Evolutionary conservation across 2,113 vertebrate genomes (phyloP).

Genomic region (Brienomyrus brachyistius): DNA sequence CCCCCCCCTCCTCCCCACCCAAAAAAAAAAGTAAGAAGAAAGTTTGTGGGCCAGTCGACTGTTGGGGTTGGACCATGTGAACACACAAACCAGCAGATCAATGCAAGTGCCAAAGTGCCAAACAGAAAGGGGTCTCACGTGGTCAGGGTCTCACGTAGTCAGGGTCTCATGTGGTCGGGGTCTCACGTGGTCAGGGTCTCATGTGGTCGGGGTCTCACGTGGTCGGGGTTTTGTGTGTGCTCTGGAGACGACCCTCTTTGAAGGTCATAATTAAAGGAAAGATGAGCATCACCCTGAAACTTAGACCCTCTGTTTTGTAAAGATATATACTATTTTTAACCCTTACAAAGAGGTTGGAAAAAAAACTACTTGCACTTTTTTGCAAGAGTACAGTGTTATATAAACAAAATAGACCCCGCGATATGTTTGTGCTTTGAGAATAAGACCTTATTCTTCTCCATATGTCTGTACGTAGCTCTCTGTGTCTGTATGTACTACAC

Average conservation of each 20-base stretch:
- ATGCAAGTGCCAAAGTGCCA: constrained; percentile 69
- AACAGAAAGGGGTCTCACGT: constrained; percentile 37
- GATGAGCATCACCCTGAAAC: constrained; percentile 58
- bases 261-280: constrained; percentile 52
- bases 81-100: constrained; percentile 63
- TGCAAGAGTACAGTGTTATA: constrained; percentile 17
- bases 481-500: background rate
- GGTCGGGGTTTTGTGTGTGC: background rate
- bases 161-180: no score
- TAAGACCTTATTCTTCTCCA: background rate
- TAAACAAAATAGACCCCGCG: constrained; percentile 1
- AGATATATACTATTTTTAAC: constrained; percentile 20
- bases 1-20: background rate
- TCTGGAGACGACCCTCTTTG: constrained; percentile 36
- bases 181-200: no score
- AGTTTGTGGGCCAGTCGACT: background rate
- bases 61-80: constrained; percentile 23
- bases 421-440: background rate
- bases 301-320: constrained; percentile 37
- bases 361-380: constrained; percentile 29
- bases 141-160: no score
- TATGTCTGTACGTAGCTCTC: background rate
- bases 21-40: background rate
- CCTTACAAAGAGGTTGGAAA: background rate
- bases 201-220: no score